A percentile compares a stretch with the other conserved stretches of the same genome.
These are phyloP conservation scores for Corynorhinus townsendii DNA, from an alignment of 2,113 vertebrate species.

Conservation along the genomic window DNA sequence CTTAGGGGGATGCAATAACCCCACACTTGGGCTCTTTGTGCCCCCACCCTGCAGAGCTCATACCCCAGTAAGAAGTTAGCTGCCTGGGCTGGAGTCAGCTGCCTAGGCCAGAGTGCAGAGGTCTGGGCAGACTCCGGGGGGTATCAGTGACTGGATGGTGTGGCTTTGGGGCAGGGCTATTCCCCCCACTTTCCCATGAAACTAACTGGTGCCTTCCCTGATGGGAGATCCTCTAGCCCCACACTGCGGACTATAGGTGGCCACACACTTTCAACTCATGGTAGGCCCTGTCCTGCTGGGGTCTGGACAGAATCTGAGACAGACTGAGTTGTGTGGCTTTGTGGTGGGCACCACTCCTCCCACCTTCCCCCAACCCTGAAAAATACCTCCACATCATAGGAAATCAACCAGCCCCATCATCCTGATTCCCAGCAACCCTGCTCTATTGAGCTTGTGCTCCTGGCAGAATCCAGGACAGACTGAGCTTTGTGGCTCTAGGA, in stretches of 20 bases:
- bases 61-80: not conserved
- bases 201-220: not conserved
- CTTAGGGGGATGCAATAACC: not conserved
- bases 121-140: not conserved
- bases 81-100: too few relatives aligned
- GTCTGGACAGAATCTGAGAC: too few relatives aligned
- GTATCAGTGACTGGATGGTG: not conserved
- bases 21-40: not conserved
- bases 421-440: not conserved
- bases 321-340: too few relatives aligned
- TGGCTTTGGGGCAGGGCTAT: not conserved
- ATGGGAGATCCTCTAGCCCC: not conserved
- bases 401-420: not conserved
- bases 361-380: not conserved
- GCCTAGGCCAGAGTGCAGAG: not conserved
- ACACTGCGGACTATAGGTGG: not conserved
- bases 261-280: not conserved
- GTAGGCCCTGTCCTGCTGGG: not conserved
- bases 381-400: not conserved
- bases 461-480: too few relatives aligned
- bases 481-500: too few relatives aligned
- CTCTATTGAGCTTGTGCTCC: not conserved
- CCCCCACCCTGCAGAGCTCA: not conserved
- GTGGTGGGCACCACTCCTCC: not conserved
- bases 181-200: not conserved